phyloP scores from a whole-genome alignment of 2,113 vertebrate genomes.

The Ranitomeya variabilis region DNA sequence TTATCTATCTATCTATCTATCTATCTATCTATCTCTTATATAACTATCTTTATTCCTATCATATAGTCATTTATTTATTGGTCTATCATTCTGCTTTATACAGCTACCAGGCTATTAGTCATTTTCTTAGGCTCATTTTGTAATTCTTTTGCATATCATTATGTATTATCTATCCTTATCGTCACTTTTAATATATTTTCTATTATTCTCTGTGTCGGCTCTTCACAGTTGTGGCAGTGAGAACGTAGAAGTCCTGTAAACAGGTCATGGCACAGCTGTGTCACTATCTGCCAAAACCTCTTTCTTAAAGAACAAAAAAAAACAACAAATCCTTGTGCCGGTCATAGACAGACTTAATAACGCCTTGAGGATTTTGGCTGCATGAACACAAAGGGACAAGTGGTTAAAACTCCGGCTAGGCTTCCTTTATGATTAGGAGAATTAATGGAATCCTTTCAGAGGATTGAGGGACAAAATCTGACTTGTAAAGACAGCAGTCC shows the following conservation, averaged over 20 bases:
- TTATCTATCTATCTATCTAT: too few relatives aligned
- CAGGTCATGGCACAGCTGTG: conserved; percentile 43
- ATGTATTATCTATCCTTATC: not conserved
- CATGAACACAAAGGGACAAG: conserved; percentile 52
- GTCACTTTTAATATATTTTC: not conserved
- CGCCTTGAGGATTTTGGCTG: conserved; percentile 54
- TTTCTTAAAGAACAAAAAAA: conserved; percentile 21
- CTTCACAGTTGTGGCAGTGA: not conserved
- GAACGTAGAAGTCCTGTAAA: not conserved
- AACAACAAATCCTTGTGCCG: conserved; percentile 41
- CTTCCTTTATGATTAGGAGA: conserved; percentile 54
- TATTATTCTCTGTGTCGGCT: not conserved
- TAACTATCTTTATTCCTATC: too few relatives aligned
- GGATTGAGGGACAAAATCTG: conserved; percentile 47
- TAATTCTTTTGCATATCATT: not conserved
- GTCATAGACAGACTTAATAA: conserved; percentile 51
- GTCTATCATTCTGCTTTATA: too few relatives aligned
- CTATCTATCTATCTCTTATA: too few relatives aligned
- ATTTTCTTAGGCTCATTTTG: not conserved
- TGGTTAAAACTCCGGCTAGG: conserved; percentile 50
- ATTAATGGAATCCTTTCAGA: conserved; percentile 49
- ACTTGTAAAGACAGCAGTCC: conserved; percentile 55
- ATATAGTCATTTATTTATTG: too few relatives aligned
- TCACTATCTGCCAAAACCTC: conserved; percentile 32
- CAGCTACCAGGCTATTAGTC: too few relatives aligned